Percentiles rank a stretch among this genome's conserved stretches.
phyloP scores from a whole-genome alignment of 2,888 invertebrate species.

The Blera fallax region DNA sequence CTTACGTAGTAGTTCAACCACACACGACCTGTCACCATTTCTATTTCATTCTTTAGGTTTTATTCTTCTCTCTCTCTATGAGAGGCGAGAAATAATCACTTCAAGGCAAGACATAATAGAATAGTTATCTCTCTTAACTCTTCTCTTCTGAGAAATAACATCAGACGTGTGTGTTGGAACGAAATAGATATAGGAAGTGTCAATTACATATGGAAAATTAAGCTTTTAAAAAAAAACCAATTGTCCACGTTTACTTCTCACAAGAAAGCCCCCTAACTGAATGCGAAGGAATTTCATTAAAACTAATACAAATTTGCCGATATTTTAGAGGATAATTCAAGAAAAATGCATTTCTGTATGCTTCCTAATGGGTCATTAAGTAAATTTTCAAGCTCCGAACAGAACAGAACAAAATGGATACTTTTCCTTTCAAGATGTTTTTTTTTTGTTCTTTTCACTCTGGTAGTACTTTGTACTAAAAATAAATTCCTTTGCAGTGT shows the following conservation, averaged over 20 bases:
- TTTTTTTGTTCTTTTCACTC: not conserved
- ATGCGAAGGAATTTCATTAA: no score
- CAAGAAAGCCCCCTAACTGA: no score
- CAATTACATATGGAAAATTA: not conserved
- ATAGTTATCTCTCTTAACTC: no score
- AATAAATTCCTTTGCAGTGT: constrained; percentile 24
- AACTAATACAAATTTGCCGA: no score
- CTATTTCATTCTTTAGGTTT: no score
- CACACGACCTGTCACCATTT: constrained; percentile 7
- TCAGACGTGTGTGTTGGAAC: not conserved
- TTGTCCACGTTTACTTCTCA: not conserved
- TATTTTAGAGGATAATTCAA: no score
- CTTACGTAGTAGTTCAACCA: constrained; percentile 37
- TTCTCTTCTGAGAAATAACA: not conserved
- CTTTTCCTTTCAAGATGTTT: constrained; percentile 9
- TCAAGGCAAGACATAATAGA: not conserved
- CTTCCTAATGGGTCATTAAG: not conserved
- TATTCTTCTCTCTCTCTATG: not conserved
- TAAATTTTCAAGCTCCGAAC: no score
- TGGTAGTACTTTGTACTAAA: constrained; percentile 24
- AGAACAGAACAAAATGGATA: constrained; percentile 11
- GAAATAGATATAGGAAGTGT: constrained; percentile 1
- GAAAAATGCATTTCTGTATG: no score
- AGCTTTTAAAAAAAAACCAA: no score
- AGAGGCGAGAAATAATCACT: not conserved